Evolutionary conservation across 2,113 vertebrate genomes (phyloP).

Genomic region (Carlito syrichta): DNA sequence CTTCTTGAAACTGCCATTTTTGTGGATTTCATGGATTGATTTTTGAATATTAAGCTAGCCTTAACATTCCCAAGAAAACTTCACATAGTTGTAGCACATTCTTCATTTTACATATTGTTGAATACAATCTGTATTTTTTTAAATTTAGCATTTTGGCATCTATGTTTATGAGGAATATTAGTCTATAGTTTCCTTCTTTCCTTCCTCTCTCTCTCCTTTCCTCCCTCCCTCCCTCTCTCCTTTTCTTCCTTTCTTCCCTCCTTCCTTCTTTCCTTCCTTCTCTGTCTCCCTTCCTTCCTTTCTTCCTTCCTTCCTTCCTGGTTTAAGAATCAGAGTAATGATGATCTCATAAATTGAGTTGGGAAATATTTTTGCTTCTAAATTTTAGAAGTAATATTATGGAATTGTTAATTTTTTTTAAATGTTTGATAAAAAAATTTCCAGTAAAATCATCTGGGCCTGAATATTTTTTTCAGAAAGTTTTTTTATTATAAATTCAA

Average conservation of each 20-base stretch:
- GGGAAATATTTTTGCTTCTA: neutral
- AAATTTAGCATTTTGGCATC: neutral
- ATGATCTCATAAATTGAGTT: neutral
- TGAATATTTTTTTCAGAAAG: neutral
- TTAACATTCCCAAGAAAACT: neutral
- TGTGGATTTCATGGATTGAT: neutral
- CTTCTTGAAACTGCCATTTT: neutral
- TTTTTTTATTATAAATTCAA: neutral
- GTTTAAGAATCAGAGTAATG: neutral
- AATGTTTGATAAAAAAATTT: neutral
- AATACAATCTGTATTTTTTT: neutral
- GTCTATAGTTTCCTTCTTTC: neutral
- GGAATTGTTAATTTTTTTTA: neutral
- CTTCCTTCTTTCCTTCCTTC: neutral
- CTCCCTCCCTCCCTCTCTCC: neutral
- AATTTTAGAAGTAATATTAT: neutral
- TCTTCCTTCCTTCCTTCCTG: neutral
- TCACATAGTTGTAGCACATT: neutral
- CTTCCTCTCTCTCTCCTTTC: fast-evolving
- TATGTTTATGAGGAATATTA: neutral
- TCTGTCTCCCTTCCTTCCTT: neutral
- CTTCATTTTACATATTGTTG: neutral
- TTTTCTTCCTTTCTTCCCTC: too few species aligned
- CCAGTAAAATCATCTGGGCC: neutral
- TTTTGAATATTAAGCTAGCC: neutral